phyloP scores from a whole-genome alignment of 1,140 invertebrate species.

The Drosophila willistoni region DNA sequence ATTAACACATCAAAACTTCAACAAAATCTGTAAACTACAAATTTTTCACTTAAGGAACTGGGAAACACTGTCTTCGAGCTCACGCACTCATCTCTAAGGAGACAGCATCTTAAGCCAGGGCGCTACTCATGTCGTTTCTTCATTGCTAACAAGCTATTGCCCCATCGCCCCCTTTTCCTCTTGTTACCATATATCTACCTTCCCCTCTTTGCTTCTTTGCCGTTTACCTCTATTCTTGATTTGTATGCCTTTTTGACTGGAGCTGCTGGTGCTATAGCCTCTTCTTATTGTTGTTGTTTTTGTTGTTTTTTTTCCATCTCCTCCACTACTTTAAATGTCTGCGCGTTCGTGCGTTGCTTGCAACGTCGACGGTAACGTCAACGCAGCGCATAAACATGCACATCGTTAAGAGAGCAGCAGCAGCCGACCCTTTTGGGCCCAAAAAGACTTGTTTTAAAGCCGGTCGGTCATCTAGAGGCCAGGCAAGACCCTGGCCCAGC shows the following conservation, averaged over 20 bases:
- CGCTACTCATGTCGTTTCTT: slow-evolving; percentile 36
- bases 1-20: no score
- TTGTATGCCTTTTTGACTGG: slow-evolving; percentile 29
- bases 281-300: slow-evolving; percentile 27
- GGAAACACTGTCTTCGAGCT: not conserved
- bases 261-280: slow-evolving; percentile 19
- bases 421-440: slow-evolving; percentile 44
- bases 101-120: slow-evolving; percentile 40
- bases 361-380: slow-evolving; percentile 45
- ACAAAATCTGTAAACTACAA: no score
- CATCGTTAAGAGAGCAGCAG: slow-evolving; percentile 63
- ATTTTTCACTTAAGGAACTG: not conserved
- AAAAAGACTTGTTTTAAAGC: slow-evolving; percentile 61
- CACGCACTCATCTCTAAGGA: slow-evolving; percentile 24
- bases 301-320: slow-evolving; percentile 21
- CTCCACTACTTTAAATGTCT: slow-evolving; percentile 59
- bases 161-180: not conserved
- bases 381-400: slow-evolving; percentile 69
- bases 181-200: no score
- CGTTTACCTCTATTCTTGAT: slow-evolving; percentile 14
- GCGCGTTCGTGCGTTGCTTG: slow-evolving; percentile 61
- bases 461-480: slow-evolving; percentile 59
- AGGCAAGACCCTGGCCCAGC: slow-evolving; percentile 51
- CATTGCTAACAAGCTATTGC: slow-evolving; percentile 67
- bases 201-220: not conserved